Evolutionary conservation across 2,888 invertebrate species (phyloP), one percentile per base, ranked within the genome.

Genomic region (Leptopilina syphax): DNA sequence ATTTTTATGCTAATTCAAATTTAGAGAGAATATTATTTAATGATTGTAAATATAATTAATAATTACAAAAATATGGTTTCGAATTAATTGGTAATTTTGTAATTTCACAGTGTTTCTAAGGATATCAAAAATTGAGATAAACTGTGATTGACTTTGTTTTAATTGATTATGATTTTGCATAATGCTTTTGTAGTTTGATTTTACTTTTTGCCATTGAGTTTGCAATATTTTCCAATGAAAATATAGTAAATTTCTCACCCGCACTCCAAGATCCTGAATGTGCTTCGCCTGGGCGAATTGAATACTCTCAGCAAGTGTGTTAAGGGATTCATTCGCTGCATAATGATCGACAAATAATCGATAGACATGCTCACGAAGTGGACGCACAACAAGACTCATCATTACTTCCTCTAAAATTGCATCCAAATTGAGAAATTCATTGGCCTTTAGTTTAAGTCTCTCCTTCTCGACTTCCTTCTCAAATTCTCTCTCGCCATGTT

Each of bases 391-490:
- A 86, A 98, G 93, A 85, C 97, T 95, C 92, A 98, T 98, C 94
- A 99, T 96, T 83, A 98, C 98, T 81, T 96, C 96, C 92, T 99
- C 99, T 86, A 99, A 93, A 86, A 99, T 98, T 79, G 98, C 96
- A 91, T 99, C 99, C 91, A 99, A 94, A 93, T 99, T 99, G 88
- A 99, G 94, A 91, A 98, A 98, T 92, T 98, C 98, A 82, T 97
- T 97, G 3, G 96, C 93, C 90, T 96, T 97, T 80, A 99, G 93
- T 94, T 96, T 96, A 79, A 94, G 94, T 84, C 97, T 93, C 91
- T 97, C 97, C 87, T 95, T 95, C 91, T 98, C 97, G 68, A 99
- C 97, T 91, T 98, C 96, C 86, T 96, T 96, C 90, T 97, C 97
- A 90, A 99, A 97, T 86, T 97, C 97, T 82, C 96, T 95, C 91